Evolutionary conservation across 1,140 invertebrate genomes (phyloP).

Genomic region (Drosophila sp.): DNA sequence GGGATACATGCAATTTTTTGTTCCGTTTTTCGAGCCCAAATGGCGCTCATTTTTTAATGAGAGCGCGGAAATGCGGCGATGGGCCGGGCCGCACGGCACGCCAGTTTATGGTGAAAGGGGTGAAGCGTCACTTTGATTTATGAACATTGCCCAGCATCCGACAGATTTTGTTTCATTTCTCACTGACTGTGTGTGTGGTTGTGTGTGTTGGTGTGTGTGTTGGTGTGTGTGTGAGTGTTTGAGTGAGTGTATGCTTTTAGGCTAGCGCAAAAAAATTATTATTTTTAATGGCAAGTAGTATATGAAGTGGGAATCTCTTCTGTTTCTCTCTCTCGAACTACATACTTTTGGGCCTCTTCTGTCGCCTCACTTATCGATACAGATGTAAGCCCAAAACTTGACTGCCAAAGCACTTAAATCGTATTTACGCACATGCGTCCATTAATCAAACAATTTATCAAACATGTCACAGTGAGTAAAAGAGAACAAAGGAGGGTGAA

Average conservation of each 20-base stretch:
- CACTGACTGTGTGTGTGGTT: background rate
- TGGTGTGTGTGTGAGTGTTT: background rate
- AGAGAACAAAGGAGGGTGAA: background rate
- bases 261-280: constrained; percentile 48
- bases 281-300: constrained; percentile 70
- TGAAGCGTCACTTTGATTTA: constrained; percentile 68
- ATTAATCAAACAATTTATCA: constrained; percentile 81
- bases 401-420: constrained; percentile 63
- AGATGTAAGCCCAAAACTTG: constrained; percentile 44
- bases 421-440: constrained; percentile 72
- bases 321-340: background rate
- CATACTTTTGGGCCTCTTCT: background rate
- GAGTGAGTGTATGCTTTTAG: constrained; percentile 47
- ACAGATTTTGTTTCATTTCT: constrained; percentile 52
- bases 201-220: background rate
- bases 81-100: background rate
- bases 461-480: constrained; percentile 63
- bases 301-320: constrained; percentile 39
- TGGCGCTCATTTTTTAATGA: constrained; percentile 79
- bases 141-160: constrained; percentile 64
- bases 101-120: constrained; percentile 15
- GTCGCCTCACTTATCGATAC: constrained; percentile 47
- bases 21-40: constrained; percentile 59
- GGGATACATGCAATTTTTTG: constrained; percentile 61
- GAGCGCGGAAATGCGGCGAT: constrained; percentile 65